Evolutionary conservation across 1,140 invertebrate species (phyloP), one percentile per base, ranked within the genome.

Genomic region (Tribolium madens): DNA sequence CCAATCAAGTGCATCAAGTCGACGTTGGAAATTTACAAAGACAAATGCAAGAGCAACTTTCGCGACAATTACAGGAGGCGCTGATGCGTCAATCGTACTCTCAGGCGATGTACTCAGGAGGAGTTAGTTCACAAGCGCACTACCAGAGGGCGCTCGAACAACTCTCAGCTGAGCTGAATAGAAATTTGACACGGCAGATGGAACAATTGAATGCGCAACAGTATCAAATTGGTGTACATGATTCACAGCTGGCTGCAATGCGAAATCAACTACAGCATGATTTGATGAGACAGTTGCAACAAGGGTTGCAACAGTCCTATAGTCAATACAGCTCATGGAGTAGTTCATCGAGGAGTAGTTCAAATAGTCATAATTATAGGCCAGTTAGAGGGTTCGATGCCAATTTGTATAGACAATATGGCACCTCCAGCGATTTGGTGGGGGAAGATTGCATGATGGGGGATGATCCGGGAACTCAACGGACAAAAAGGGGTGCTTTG

Each of bases 131-230:
- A 3, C 57, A 64, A 64, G 42, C 21, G 1, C 33, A 71, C 48
- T 81, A 79, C 21, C 79, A 77, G 68, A 57, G 21, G 15, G 77
- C 79, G 3, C 76, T 83, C 10, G 60, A 81, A 53, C 68, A 80
- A 69, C 72, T 84, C 6, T 79, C 76, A 10, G 78, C 80, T 36
- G 82, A 84, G 42, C 57, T 84, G 1, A 80, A 84, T 36, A 73
- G 82, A 36, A 84, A 84, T 60, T 52, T 84, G 4, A 83, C 83
- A 1, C 33, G 73, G 60, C 78, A 84, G 76, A 48, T 84, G 76
- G 36, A 76, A 74, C 14, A 78, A 15, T 47, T 31, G 60, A 52
- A 3, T 79, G 78, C 21, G 78, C 78, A 50, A 42, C 70, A 72
- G 14, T 77, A 68, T 10, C 68, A 73, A 4, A 76, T 77, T 18